phyloP scores from a whole-genome alignment of 1,140 invertebrate genomes.

The Saccostrea cuccullata region DNA sequence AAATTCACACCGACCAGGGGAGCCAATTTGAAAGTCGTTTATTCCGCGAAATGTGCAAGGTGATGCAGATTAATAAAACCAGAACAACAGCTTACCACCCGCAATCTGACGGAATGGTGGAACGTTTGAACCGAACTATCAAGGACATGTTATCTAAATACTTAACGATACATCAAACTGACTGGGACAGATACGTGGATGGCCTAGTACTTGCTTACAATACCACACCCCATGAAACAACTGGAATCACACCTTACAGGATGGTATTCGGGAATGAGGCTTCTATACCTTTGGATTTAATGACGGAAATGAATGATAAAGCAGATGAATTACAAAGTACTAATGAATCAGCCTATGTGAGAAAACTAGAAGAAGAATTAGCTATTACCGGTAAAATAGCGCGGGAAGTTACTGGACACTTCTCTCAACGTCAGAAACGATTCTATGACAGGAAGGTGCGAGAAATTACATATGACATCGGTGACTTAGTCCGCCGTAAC shows the following conservation, averaged over 20 bases:
- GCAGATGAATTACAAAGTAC: too few relatives aligned
- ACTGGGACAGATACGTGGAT: conserved; percentile 50
- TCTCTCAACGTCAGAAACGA: conserved; percentile 40
- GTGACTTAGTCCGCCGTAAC: background rate
- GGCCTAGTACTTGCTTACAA: conserved; percentile 43
- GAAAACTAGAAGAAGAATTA: conserved; percentile 31
- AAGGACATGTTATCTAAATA: too few relatives aligned
- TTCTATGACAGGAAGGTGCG: conserved; percentile 47
- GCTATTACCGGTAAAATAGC: conserved; percentile 3
- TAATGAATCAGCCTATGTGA: too few relatives aligned
- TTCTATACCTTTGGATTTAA: conserved; percentile 39
- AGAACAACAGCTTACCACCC: too few relatives aligned
- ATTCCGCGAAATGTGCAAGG: background rate
- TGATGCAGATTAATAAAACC: too few relatives aligned
- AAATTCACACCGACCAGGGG: too few relatives aligned
- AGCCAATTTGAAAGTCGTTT: conserved; percentile 39
- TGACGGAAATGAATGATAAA: background rate
- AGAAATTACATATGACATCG: conserved; percentile 17
- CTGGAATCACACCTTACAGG: conserved; percentile 9
- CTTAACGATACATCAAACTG: background rate
- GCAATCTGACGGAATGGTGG: too few relatives aligned
- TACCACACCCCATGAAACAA: conserved; percentile 35
- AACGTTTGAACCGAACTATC: too few relatives aligned
- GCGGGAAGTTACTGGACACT: conserved; percentile 11
- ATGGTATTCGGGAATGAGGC: conserved; percentile 43